These are phyloP conservation scores for Camponotus fellah DNA, from an alignment of 2,888 invertebrate genomes.

Conservation along the genomic window DNA sequence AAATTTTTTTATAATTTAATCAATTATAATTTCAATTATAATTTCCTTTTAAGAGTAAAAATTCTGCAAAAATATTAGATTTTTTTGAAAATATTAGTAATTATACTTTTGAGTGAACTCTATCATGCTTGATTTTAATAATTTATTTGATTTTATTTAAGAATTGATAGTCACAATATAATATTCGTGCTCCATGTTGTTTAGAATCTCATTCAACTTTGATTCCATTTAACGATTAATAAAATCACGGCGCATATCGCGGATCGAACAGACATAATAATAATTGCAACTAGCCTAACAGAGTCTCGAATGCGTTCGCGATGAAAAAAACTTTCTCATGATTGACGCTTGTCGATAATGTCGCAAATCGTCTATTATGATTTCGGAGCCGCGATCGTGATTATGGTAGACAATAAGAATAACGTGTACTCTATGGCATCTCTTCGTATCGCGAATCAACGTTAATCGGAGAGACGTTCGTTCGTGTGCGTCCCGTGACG, in stretches of 20 bases:
- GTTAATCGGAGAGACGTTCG: constrained; percentile 29
- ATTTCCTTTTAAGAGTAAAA: neutral
- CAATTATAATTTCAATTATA: neutral
- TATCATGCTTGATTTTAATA: neutral
- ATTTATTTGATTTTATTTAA: neutral
- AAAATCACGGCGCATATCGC: neutral
- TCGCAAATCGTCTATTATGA: constrained; percentile 51
- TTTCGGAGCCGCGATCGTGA: constrained; percentile 42
- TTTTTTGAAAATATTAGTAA: constrained; percentile 5
- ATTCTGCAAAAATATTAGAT: neutral
- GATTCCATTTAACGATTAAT: constrained; percentile 1
- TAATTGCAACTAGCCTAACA: constrained; percentile 25
- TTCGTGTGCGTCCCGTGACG: constrained; percentile 13
- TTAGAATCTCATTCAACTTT: constrained; percentile 2
- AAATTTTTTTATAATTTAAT: constrained; percentile 6
- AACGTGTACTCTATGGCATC: constrained; percentile 16
- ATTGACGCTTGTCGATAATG: constrained; percentile 57
- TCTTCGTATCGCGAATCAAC: constrained; percentile 15
- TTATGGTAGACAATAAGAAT: constrained; percentile 53
- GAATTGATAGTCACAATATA: neutral
- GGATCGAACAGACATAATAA: constrained; percentile 12
- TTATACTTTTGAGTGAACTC: constrained; percentile 2
- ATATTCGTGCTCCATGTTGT: neutral
- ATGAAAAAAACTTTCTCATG: constrained; percentile 59
- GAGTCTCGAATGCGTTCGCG: constrained; percentile 29